Conservation (phyloP, 2,888 invertebrate genomes). For the Mechanitis messenoides region DNA sequence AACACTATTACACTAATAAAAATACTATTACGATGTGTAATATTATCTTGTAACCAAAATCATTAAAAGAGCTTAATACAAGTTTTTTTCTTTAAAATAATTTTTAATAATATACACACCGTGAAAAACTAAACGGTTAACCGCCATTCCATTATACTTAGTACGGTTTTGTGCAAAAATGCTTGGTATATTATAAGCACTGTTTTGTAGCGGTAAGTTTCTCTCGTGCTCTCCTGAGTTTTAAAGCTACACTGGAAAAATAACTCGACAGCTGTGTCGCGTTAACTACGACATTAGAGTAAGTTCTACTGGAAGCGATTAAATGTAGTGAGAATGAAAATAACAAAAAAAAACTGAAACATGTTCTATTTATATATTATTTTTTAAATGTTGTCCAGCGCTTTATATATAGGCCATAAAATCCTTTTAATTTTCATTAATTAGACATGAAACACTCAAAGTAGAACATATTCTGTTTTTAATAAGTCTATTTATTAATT, state of each 20-base stretch:
- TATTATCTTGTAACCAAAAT: too few relatives aligned
- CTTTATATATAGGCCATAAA: too few relatives aligned
- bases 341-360: neutral
- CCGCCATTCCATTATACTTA: slow-evolving; percentile 24
- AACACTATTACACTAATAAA: too few relatives aligned
- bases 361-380: neutral
- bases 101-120: slow-evolving; percentile 13
- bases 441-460: too few relatives aligned
- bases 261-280: slow-evolving; percentile 15
- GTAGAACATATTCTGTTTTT: too few relatives aligned
- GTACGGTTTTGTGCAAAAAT: slow-evolving; percentile 33
- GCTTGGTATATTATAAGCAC: slow-evolving; percentile 22
- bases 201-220: slow-evolving; percentile 11
- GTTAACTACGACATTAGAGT: slow-evolving; percentile 22
- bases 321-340: neutral
- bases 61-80: too few relatives aligned
- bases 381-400: neutral
- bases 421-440: too few relatives aligned
- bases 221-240: slow-evolving; percentile 13
- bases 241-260: slow-evolving; percentile 13
- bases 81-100: too few relatives aligned
- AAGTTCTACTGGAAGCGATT: slow-evolving; percentile 34
- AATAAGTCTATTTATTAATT: too few relatives aligned
- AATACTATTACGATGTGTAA: too few relatives aligned
- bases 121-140: slow-evolving; percentile 23